Percentiles rank a stretch among this genome's conserved stretches.
phyloP scores from a whole-genome alignment of 2,888 invertebrate genomes.

The Vanessa cardui region DNA sequence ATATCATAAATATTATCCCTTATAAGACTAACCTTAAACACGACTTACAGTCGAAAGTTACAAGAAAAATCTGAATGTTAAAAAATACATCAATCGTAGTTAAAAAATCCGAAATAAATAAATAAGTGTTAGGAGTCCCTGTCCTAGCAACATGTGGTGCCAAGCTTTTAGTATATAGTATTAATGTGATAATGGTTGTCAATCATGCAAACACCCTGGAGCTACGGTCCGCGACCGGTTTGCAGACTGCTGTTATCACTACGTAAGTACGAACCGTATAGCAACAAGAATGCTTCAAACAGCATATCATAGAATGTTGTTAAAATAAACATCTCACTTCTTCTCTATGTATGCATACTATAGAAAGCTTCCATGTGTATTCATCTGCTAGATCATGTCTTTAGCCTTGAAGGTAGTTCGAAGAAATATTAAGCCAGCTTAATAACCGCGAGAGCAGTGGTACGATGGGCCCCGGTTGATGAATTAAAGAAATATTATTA shows the following conservation, averaged over 20 bases:
- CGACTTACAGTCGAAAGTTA: not conserved
- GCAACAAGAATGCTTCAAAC: slow-evolving; percentile 71
- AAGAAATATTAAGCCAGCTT: slow-evolving; percentile 22
- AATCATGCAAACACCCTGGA: slow-evolving; percentile 79
- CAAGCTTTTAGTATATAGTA: slow-evolving; percentile 74
- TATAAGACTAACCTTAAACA: not conserved
- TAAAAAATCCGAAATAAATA: not conserved
- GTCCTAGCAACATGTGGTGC: slow-evolving; percentile 54
- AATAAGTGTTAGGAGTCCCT: slow-evolving; percentile 57
- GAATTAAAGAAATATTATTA: not conserved
- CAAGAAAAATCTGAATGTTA: not conserved
- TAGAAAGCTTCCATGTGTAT: slow-evolving; percentile 72
- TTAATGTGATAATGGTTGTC: slow-evolving; percentile 82
- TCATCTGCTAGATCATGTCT: slow-evolving; percentile 35
- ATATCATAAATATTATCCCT: not conserved
- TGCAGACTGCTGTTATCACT: slow-evolving; percentile 68
- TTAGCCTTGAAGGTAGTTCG: slow-evolving; percentile 30
- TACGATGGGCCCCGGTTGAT: slow-evolving; percentile 9
- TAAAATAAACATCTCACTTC: slow-evolving; percentile 60
- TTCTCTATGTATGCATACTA: slow-evolving; percentile 72
- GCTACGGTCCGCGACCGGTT: slow-evolving; percentile 68
- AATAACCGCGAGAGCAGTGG: slow-evolving; percentile 15
- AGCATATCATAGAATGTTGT: slow-evolving; percentile 73
- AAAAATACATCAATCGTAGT: too few relatives aligned
- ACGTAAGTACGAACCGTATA: slow-evolving; percentile 77